Percentiles rank a stretch among this genome's conserved stretches.
These are phyloP conservation scores for Urosaurus nigricauda DNA, from an alignment of 2,797 vertebrate genomes.

Conservation along the genomic window DNA sequence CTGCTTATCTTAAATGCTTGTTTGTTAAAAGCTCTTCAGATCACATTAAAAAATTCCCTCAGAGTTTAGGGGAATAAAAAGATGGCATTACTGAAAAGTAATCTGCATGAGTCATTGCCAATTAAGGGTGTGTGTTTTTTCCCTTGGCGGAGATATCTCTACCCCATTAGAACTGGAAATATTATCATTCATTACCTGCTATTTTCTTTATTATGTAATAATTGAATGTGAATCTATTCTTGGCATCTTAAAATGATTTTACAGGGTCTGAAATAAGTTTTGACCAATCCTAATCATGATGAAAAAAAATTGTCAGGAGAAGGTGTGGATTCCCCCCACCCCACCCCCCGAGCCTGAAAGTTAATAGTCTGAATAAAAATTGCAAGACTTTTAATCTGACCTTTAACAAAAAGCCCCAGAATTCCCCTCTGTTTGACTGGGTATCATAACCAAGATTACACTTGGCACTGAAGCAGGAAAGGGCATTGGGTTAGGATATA, in stretches of 20 bases:
- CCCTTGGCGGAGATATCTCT: background rate
- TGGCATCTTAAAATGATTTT: background rate
- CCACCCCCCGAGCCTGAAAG: no score
- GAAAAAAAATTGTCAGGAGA: no score
- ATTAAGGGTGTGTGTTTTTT: background rate
- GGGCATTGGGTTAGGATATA: no score
- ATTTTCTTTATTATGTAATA: slow-evolving; percentile 37
- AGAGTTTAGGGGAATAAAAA: slow-evolving; percentile 15
- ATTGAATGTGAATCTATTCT: background rate
- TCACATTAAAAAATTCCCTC: background rate
- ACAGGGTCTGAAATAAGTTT: background rate
- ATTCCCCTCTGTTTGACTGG: no score
- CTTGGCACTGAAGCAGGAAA: no score
- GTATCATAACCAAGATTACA: no score
- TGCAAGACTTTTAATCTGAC: no score
- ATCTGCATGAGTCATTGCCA: background rate
- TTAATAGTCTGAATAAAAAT: no score
- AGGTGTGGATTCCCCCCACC: no score
- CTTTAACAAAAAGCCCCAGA: no score
- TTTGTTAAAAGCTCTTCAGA: slow-evolving; percentile 44
- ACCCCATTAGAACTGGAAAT: slow-evolving; percentile 13
- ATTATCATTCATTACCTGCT: slow-evolving; percentile 11
- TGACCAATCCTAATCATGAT: no score
- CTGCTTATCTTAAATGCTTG: slow-evolving; percentile 24
- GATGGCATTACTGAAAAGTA: background rate